Percentiles rank a stretch among this genome's conserved stretches.
phyloP scores from a whole-genome alignment of 2,888 invertebrate genomes.

The Cerastis leucographa region DNA sequence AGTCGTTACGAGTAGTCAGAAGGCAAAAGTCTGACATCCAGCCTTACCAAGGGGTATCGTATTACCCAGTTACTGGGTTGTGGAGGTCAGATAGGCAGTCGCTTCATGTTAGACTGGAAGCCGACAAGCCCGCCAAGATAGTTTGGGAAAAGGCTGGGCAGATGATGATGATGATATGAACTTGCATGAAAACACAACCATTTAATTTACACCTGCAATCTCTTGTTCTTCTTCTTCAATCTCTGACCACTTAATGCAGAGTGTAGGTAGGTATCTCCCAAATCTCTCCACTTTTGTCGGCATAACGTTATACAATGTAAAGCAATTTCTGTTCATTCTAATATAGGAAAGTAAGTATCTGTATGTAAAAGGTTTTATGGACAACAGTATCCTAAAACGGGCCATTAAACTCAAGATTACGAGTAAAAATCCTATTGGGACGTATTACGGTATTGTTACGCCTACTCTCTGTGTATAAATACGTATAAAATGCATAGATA shows the following conservation, averaged over 20 bases:
- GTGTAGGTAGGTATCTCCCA: neutral
- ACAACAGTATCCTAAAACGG: conserved; percentile 34
- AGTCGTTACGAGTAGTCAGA: too few relatives aligned
- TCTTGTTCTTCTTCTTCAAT: neutral
- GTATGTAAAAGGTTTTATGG: conserved; percentile 29
- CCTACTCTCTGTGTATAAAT: neutral
- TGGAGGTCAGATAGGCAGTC: too few relatives aligned
- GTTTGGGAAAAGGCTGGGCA: too few relatives aligned
- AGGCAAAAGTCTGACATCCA: too few relatives aligned
- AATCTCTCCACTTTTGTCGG: neutral
- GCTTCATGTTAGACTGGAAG: too few relatives aligned
- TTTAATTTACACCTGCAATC: neutral
- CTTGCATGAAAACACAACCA: neutral
- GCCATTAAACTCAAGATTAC: conserved; percentile 24
- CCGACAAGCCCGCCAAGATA: too few relatives aligned
- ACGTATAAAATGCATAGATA: neutral
- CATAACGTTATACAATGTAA: neutral
- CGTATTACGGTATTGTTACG: too few relatives aligned
- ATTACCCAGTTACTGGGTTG: too few relatives aligned
- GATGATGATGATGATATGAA: too few relatives aligned
- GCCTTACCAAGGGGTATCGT: too few relatives aligned
- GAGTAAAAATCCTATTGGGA: conserved; percentile 43
- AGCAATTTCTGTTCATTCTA: neutral
- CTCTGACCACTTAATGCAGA: neutral
- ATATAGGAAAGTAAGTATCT: neutral